phyloP scores from a whole-genome alignment of 2,797 vertebrate genomes.

The Anguilla marmorata region DNA sequence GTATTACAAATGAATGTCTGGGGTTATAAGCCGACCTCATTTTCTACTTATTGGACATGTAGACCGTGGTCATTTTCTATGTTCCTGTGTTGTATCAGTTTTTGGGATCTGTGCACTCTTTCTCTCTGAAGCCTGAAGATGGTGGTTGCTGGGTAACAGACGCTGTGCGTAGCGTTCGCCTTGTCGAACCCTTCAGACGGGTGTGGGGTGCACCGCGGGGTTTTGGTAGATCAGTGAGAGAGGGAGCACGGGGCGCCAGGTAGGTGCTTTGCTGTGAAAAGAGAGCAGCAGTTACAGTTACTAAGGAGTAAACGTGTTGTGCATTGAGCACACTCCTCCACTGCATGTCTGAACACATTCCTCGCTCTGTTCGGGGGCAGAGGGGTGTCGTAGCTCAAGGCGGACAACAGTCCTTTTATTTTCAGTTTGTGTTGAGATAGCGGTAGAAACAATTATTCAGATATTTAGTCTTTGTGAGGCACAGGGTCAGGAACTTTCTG shows the following conservation, averaged over 20 bases:
- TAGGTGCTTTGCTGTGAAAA: no score
- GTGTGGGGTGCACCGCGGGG: constrained; percentile 10
- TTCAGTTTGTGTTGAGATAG: background rate
- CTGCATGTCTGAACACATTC: constrained; percentile 6
- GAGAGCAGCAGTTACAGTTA: background rate
- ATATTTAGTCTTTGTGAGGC: background rate
- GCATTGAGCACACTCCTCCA: constrained; percentile 1
- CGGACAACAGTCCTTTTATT: background rate
- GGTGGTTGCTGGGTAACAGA: constrained; percentile 27
- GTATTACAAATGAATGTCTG: no score
- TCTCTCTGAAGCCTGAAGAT: background rate
- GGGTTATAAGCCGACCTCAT: no score
- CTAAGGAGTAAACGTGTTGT: constrained; percentile 10
- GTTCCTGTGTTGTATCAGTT: no score
- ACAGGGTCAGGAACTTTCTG: background rate
- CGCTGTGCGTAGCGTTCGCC: background rate
- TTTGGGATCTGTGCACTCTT: background rate
- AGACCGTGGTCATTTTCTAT: no score
- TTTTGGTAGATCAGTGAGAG: background rate
- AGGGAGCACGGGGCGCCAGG: constrained; percentile 10
- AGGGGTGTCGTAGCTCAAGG: background rate
- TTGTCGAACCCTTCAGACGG: background rate
- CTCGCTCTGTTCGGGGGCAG: background rate
- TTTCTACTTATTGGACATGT: no score
- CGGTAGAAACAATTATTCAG: constrained; percentile 23